Evolutionary conservation across 2,888 invertebrate genomes (phyloP).

Genomic region (Cordilura impudica): DNA sequence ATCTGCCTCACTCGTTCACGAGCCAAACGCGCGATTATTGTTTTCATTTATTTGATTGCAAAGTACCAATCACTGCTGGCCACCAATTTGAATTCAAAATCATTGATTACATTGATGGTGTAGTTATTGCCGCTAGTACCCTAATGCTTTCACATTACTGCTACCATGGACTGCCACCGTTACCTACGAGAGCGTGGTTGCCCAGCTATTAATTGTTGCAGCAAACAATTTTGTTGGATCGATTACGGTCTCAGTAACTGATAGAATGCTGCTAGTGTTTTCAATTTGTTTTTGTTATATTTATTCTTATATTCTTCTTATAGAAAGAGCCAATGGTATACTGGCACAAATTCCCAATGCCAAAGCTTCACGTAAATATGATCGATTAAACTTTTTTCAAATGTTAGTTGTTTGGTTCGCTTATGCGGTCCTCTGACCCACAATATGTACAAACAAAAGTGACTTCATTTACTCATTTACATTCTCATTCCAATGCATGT

Average conservation of each 20-base stretch:
- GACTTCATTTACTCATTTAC: too few species aligned
- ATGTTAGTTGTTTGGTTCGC: not conserved
- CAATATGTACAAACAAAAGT: not conserved
- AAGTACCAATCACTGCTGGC: constrained; percentile 62
- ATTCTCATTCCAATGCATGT: too few species aligned
- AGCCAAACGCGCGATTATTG: constrained; percentile 60
- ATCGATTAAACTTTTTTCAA: constrained; percentile 33
- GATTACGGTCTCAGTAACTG: constrained; percentile 56
- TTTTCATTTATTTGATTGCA: constrained; percentile 52
- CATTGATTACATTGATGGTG: constrained; percentile 45
- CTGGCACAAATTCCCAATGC: constrained; percentile 32
- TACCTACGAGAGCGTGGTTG: constrained; percentile 42
- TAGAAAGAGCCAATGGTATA: constrained; percentile 11
- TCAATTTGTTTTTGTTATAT: not conserved
- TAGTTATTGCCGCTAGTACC: constrained; percentile 43
- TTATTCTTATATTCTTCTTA: not conserved
- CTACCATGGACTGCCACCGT: constrained; percentile 43
- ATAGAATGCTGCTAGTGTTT: constrained; percentile 20
- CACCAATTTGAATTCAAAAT: constrained; percentile 59
- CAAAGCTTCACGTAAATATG: constrained; percentile 20
- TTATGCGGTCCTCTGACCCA: constrained; percentile 1
- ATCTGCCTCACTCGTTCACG: constrained; percentile 63
- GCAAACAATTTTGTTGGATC: constrained; percentile 61
- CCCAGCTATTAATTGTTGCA: constrained; percentile 51
- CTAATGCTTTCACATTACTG: constrained; percentile 32